Percentiles rank a stretch among this genome's conserved stretches.
Conservation (phyloP, 2,113 vertebrate species). For the Sinocyclocheilus grahami region DNA sequence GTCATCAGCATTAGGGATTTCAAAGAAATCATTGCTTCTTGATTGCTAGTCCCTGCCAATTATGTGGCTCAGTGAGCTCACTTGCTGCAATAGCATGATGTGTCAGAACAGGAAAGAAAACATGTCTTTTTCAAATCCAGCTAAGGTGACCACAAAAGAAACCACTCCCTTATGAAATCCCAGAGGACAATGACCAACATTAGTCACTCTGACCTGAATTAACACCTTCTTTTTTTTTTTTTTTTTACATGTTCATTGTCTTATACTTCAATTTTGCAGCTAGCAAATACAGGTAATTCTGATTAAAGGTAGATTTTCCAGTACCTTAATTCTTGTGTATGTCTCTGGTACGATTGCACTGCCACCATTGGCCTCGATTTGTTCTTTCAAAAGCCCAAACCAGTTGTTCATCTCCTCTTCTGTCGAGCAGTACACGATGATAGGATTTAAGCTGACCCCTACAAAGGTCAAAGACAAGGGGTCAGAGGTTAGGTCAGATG, state of each 20-base stretch:
- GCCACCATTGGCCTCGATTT: slow-evolving; percentile 83
- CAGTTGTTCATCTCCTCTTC: slow-evolving; percentile 84
- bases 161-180: slow-evolving; percentile 43
- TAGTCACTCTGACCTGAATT: slow-evolving; percentile 45
- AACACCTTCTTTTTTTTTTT: slow-evolving; percentile 14
- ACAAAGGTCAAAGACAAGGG: slow-evolving; percentile 44
- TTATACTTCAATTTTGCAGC: background rate
- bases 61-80: slow-evolving; percentile 37
- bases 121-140: slow-evolving; percentile 35
- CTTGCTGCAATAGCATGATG: slow-evolving; percentile 24
- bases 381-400: slow-evolving; percentile 89
- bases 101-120: slow-evolving; percentile 44
- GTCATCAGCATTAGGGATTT: background rate
- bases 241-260: background rate
- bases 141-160: slow-evolving; percentile 46
- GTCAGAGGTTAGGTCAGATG: slow-evolving; percentile 53
- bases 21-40: slow-evolving; percentile 1
- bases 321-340: slow-evolving; percentile 73
- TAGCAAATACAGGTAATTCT: background rate
- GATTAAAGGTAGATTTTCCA: background rate
- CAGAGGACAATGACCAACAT: slow-evolving; percentile 42
- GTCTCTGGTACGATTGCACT: slow-evolving; percentile 61
- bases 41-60: slow-evolving; percentile 19
- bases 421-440: slow-evolving; percentile 86
- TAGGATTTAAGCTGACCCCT: slow-evolving; percentile 89